Base-by-base conservation (phyloP, 2,797 vertebrate species). In the Platalea minor region DNA sequence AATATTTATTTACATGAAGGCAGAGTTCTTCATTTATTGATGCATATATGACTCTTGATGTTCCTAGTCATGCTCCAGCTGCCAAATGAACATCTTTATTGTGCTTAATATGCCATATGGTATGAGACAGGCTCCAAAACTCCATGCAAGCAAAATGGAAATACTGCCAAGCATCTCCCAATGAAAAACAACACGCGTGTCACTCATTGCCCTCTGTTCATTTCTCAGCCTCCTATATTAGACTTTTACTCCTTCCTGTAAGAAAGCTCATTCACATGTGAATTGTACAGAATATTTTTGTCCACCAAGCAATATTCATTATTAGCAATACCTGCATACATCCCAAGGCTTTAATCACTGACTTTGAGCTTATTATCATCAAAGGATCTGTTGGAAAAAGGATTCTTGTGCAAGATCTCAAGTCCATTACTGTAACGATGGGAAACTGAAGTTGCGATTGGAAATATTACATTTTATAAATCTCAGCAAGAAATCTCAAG, bases 81-180 rank as follows among this genome's bases (percentile, higher is more conserved):
- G 96, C 97, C 97, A 98, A 95, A 93, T 97, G 97, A 97, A 97
- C 97, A 97, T 94, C 96, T 96, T 98, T 97, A 97, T 93, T 97
- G 93, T 96, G 87, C 94, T 96, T 92, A 96, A 97, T 94, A 91
- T 86, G 91, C 97, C 97, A 96, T 97, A 97, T 96, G 97, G 95
- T 93, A 90, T 12, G 57, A 97, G 93, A 95, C 65, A 67, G 80
- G 70, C 85, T 98, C 91, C 93, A 97, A 95, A 94, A 94, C 92
- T 88, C 91, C 41, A 1, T 67, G 92, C 89, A 95, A 93, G 91
- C 60, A 79, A 72, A 94, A 57, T 20, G 39, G 73, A 93, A 91
- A 31, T 37, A 70, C 67, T 95, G 93, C 96, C 97, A 97, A 96
- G 78, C 91, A 76, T 65, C 54, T 93, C 95, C 90, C 93, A 95